Percentiles rank a stretch among this genome's conserved stretches.
phyloP scores from a whole-genome alignment of 2,888 invertebrate genomes.

The Hybos culiciformis region DNA sequence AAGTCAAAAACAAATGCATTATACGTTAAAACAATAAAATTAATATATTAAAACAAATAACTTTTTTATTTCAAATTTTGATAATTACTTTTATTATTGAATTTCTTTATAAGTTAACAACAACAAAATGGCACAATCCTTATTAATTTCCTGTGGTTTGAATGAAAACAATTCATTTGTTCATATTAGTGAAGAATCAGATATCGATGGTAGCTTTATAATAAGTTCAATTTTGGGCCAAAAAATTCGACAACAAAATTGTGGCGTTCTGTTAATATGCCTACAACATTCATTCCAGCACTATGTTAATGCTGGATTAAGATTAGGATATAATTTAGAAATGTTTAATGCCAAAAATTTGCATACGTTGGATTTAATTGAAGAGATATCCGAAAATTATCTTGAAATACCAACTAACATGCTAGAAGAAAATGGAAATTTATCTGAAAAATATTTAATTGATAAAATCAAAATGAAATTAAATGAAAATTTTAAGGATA shows the following conservation, averaged over 20 bases:
- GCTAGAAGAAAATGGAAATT: no score
- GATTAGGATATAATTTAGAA: conserved; percentile 56
- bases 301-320: conserved; percentile 59
- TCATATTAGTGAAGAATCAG: conserved; percentile 53
- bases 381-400: conserved; percentile 35
- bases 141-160: conserved; percentile 49
- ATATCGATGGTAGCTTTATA: conserved; percentile 59
- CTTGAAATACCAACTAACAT: conserved; percentile 25
- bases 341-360: conserved; percentile 38
- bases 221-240: conserved; percentile 51
- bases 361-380: conserved; percentile 41
- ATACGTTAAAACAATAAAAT: no score
- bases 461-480: conserved; percentile 34
- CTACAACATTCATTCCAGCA: conserved; percentile 58
- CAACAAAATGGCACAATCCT: conserved; percentile 44
- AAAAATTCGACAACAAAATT: conserved; percentile 42
- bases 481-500: conserved; percentile 28
- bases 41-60: no score
- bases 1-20: no score
- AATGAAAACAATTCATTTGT: conserved; percentile 44
- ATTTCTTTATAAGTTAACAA: no score
- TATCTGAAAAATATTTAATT: conserved; percentile 36
- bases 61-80: no score
- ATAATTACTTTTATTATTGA: no score
- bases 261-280: conserved; percentile 47